Evolutionary conservation across 2,888 invertebrate species (phyloP).

Genomic region (Nineta flava): DNA sequence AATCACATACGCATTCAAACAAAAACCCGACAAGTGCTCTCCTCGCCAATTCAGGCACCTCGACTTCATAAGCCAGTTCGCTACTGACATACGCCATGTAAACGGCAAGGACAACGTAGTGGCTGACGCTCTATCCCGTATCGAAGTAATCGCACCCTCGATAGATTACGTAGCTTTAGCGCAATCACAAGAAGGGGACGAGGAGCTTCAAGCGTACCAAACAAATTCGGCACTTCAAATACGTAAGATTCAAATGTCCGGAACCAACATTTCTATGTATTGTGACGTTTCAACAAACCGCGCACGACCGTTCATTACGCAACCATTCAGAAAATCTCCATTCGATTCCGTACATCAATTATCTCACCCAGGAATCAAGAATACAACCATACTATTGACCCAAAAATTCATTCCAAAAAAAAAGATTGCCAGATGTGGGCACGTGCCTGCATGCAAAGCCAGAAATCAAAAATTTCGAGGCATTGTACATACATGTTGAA

Average conservation of each 20-base stretch:
- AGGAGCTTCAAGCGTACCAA: not conserved
- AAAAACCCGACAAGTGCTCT: conserved; percentile 9
- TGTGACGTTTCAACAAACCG: conserved; percentile 12
- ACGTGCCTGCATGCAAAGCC: conserved; percentile 12
- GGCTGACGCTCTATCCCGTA: conserved; percentile 12
- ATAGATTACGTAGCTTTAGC: not conserved
- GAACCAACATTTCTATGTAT: conserved; percentile 4
- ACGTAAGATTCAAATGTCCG: not conserved
- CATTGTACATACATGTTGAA: conserved; percentile 9
- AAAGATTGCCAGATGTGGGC: conserved; percentile 11
- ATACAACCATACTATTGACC: conserved; percentile 8
- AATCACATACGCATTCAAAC: conserved; percentile 18
- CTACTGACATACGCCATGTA: conserved; percentile 19
- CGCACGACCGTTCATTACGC: conserved; percentile 13
- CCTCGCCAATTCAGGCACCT: conserved; percentile 2
- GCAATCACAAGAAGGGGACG: not conserved
- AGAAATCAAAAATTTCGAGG: conserved; percentile 11
- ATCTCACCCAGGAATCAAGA: conserved; percentile 12
- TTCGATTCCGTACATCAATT: conserved; percentile 13
- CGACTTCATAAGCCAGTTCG: conserved; percentile 19
- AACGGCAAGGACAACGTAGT: conserved; percentile 19
- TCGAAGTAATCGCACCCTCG: not conserved
- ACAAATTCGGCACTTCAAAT: not conserved
- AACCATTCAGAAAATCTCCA: conserved; percentile 10
- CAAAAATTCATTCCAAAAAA: conserved; percentile 13